These are phyloP conservation scores for Nebria brevicollis DNA, from an alignment of 2,888 invertebrate genomes.

Conservation along the genomic window DNA sequence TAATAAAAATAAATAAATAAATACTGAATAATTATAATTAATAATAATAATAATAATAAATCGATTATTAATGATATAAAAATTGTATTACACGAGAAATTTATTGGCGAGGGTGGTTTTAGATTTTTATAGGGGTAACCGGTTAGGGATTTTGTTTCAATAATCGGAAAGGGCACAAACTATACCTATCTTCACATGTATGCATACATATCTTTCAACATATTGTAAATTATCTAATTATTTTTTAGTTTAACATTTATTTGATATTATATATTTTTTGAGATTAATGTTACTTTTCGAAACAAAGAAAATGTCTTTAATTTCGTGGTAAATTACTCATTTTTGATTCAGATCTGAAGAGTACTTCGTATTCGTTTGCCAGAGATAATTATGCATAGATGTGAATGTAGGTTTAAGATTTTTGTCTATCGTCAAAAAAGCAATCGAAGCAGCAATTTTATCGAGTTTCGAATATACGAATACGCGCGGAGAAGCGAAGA, in stretches of 20 bases:
- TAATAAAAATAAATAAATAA: conserved; percentile 42
- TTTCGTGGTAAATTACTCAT: not conserved
- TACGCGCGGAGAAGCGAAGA: not conserved
- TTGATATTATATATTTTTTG: not conserved
- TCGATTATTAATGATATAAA: conserved; percentile 28
- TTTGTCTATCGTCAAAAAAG: not conserved
- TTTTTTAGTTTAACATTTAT: not conserved
- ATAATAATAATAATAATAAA: conserved; percentile 35
- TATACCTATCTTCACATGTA: not conserved
- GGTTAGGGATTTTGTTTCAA: conserved; percentile 38
- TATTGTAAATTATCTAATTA: too few species aligned
- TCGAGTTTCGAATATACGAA: not conserved
- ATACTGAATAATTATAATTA: conserved; percentile 30
- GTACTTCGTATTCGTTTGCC: not conserved
- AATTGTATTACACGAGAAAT: conserved; percentile 35
- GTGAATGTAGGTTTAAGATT: not conserved
- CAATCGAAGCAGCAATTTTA: not conserved
- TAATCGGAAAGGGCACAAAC: not conserved
- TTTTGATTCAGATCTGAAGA: not conserved
- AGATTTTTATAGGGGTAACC: conserved; percentile 46
- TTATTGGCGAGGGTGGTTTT: conserved; percentile 43
- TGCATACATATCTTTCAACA: not conserved
- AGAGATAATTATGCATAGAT: not conserved
- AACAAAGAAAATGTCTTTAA: not conserved
- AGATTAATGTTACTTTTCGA: not conserved